Base-by-base conservation (phyloP, 2,888 invertebrate species). In the Epirrhoe tristata region DNA sequence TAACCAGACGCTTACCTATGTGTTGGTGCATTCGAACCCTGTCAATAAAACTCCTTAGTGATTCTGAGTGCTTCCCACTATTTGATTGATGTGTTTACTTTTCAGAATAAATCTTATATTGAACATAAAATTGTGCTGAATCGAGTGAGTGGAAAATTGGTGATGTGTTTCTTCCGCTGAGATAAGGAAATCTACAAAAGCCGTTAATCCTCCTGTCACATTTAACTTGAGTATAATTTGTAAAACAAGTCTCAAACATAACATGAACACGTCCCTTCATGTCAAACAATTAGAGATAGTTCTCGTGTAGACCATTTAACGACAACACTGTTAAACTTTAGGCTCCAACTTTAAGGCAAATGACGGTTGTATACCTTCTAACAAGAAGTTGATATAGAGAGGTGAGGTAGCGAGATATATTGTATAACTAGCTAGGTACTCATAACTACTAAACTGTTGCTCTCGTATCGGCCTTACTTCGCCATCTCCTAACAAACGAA, bases 61-160 rank as follows among this genome's bases (percentile, higher is more conserved):
- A 32, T 8, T 17, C 58, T 39, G 72, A 66, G 73, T 66, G 69
- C 66, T 72, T n/a, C 46, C 59, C 55, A 58, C 68, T 52, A 72
- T 67, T 61, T 48, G 62, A 62, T 66, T 53, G 62, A 57, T 67
- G 67, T 63, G 62, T 66, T 65, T 69, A 65, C 63, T 17, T 36
- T 58, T 50, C 59, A 31, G 39, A 59, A 58, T 58, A 58, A 64
- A 58, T 55, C 36, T 50, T 50, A 58, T 64, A 58, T 64, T 59
- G 16, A 53, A 48, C 54, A 55, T 34, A 5, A 58, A 63, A 57
- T 56, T 5, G 51, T 14, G 24, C 39, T 46, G 17, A 55, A 50
- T 43, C 31, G 43, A 50, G 43, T 31, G 55, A 31, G 43, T 56
- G 51, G 59, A 31, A 48, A 36, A 58, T 58, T 17, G 53, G n/a